These are phyloP conservation scores for Drosophila lowei DNA, from an alignment of 1,140 invertebrate species.

Conservation along the genomic window DNA sequence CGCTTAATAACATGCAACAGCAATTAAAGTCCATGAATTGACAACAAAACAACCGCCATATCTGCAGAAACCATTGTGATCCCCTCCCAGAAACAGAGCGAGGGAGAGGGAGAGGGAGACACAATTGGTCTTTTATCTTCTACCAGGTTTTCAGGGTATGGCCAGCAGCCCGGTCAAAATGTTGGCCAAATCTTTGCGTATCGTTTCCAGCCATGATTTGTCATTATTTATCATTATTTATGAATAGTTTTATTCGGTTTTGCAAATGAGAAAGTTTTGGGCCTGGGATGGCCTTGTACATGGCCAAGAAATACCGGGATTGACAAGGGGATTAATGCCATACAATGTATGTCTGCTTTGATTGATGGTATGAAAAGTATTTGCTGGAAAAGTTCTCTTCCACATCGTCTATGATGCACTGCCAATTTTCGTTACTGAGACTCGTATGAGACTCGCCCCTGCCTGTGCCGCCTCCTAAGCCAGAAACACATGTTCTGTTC, in stretches of 20 bases:
- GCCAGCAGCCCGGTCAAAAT: slow-evolving; percentile 52
- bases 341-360: no score
- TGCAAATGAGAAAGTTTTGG: no score
- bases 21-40: slow-evolving; percentile 77
- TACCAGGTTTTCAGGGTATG: slow-evolving; percentile 44
- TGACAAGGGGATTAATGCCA: no score
- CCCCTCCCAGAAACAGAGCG: background rate
- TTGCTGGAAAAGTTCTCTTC: no score
- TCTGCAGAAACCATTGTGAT: slow-evolving; percentile 51
- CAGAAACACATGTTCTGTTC: no score
- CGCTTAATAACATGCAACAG: slow-evolving; percentile 29
- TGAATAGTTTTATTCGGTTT: slow-evolving; percentile 17
- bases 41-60: slow-evolving; percentile 68
- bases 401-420: no score
- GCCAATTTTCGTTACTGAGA: no score
- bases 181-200: slow-evolving; percentile 55
- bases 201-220: slow-evolving; percentile 54
- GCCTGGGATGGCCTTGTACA: no score
- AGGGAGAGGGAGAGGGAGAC: background rate
- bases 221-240: slow-evolving; percentile 39
- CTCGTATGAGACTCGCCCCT: no score
- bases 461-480: no score
- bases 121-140: slow-evolving; percentile 47
- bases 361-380: no score
- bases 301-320: no score